These are phyloP conservation scores for Drosophila ananassae DNA, from an alignment of 1,140 invertebrate species.

Conservation along the genomic window DNA sequence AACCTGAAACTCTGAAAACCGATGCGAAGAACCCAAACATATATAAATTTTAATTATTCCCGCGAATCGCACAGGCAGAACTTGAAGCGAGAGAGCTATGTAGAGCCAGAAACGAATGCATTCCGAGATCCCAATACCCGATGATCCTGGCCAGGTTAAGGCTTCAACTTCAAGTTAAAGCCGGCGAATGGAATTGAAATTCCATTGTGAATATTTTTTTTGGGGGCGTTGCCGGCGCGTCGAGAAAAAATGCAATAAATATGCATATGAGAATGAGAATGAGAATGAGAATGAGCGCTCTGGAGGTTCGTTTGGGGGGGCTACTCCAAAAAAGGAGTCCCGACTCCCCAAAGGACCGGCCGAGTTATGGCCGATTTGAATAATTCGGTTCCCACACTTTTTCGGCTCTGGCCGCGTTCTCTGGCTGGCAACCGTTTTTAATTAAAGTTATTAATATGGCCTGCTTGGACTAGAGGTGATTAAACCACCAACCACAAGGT, in stretches of 20 bases:
- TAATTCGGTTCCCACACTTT: conserved; percentile 81
- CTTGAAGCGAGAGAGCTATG: neutral
- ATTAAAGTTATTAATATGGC: conserved; percentile 82
- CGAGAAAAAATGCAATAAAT: conserved; percentile 83
- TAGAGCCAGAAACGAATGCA: conserved; percentile 59
- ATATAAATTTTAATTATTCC: conserved; percentile 82
- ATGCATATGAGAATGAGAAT: conserved; percentile 84
- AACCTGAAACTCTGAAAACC: neutral
- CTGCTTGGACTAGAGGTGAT: conserved; percentile 56
- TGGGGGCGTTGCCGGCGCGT: conserved; percentile 82
- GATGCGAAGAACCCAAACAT: conserved; percentile 36
- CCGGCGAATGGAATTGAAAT: conserved; percentile 82
- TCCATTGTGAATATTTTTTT: conserved; percentile 76
- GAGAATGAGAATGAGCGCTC: conserved; percentile 68
- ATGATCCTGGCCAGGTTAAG: conserved; percentile 18
- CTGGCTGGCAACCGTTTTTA: conserved; percentile 55
- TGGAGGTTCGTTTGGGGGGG: neutral
- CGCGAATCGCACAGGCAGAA: conserved; percentile 43
- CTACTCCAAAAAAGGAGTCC: conserved; percentile 24
- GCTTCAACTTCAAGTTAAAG: conserved; percentile 29
- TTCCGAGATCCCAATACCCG: conserved; percentile 28
- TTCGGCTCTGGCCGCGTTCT: conserved; percentile 4
- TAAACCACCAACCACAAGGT: conserved; percentile 54
- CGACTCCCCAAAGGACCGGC: conserved; percentile 35
- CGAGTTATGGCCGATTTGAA: conserved; percentile 76